Conservation (phyloP, 1,140 invertebrate genomes). For the Eumeta japonica region DNA sequence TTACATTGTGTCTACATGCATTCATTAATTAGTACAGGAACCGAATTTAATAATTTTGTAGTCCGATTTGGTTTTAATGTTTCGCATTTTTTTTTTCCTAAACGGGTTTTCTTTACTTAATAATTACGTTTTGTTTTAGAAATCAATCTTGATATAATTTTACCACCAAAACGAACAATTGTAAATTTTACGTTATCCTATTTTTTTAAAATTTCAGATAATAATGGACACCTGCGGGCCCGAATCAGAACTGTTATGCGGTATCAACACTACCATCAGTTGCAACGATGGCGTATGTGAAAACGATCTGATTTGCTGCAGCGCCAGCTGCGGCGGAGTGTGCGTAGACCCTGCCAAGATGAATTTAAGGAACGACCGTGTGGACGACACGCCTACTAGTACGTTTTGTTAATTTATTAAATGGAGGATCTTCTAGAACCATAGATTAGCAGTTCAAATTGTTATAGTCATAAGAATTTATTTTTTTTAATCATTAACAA, state of each 20-base stretch:
- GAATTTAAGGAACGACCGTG: constrained; percentile 29
- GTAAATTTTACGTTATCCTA: no score
- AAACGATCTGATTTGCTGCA: constrained; percentile 39
- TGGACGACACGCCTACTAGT: constrained; percentile 64
- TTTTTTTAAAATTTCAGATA: no score
- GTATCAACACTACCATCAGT: constrained; percentile 32
- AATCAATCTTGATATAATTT: no score
- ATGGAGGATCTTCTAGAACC: no score
- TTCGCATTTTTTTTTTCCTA: background rate
- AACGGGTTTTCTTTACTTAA: background rate
- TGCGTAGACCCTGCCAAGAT: constrained; percentile 46
- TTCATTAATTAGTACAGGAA: no score
- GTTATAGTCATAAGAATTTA: no score
- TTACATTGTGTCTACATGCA: background rate
- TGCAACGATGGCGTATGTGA: constrained; percentile 44
- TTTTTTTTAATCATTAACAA: no score
- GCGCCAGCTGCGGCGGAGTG: constrained; percentile 43
- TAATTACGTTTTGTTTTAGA: constrained; percentile 5
- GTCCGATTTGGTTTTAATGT: background rate
- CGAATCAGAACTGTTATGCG: constrained; percentile 40
- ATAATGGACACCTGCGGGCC: constrained; percentile 37
- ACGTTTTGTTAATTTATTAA: constrained; percentile 29
- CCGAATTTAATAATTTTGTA: background rate
- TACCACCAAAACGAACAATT: no score
- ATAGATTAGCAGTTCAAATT: no score